Evolutionary conservation across 1,140 invertebrate species (phyloP).

Genomic region (Drosophila bifasciata): DNA sequence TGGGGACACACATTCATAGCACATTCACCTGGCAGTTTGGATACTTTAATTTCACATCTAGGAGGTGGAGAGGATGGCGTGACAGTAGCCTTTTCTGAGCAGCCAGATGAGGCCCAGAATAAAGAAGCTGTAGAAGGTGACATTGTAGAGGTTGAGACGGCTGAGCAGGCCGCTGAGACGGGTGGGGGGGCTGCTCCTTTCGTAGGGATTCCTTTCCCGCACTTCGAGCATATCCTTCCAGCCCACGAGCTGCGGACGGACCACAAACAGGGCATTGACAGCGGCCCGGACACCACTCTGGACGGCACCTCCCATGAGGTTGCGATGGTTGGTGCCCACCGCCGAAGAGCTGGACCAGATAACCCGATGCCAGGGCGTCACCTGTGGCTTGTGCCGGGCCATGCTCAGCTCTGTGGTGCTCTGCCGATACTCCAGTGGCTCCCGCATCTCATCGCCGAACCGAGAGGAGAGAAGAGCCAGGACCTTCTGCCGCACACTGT

Average conservation of each 20-base stretch:
- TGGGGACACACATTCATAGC: constrained; percentile 1
- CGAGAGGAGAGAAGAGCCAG: constrained; percentile 39
- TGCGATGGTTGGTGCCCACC: constrained; percentile 66
- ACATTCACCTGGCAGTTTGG: neutral
- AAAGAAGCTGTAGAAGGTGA: constrained; percentile 63
- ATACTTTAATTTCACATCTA: constrained; percentile 42
- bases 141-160: constrained; percentile 69
- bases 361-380: constrained; percentile 65
- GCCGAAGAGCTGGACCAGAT: constrained; percentile 76
- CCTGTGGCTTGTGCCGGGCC: constrained; percentile 34
- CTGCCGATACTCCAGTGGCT: constrained; percentile 38
- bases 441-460: constrained; percentile 65
- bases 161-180: constrained; percentile 42
- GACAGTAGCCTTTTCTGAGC: constrained; percentile 43
- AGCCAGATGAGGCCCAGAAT: constrained; percentile 55
- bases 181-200: neutral
- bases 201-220: constrained; percentile 19
- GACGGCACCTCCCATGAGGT: constrained; percentile 70
- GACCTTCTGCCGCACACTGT: constrained; percentile 23
- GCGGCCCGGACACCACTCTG: constrained; percentile 78
- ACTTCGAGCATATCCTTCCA: constrained; percentile 69
- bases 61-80: neutral
- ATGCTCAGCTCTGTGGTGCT: constrained; percentile 44
- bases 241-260: constrained; percentile 69
- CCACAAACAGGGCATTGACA: constrained; percentile 63